Base-by-base conservation (phyloP, 2,888 invertebrate genomes). In the Pediacus dermestoides region DNA sequence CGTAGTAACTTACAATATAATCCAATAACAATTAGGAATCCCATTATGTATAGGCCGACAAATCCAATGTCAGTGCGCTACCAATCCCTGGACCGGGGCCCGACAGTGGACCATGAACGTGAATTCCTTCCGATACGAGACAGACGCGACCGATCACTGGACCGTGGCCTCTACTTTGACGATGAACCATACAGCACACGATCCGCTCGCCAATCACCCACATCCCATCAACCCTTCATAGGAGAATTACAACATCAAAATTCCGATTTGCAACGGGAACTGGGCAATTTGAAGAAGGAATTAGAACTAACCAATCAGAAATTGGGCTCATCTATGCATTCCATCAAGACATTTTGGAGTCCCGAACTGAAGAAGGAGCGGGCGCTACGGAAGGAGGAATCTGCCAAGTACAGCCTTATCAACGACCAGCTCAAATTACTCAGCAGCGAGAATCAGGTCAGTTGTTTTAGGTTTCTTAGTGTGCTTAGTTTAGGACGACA, bases 341-440 rank as follows among this genome's bases (percentile, higher is more conserved):
- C 94, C 73, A 99, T 99, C 72, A 97, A 97, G 77, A 97, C 96
- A 37, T 99, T 99, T 74, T 99, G 99, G 99, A 95, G 95, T 67
- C 99, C 99, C 11, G 99, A 99, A 74, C 76, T 99, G 70, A 99
- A 99, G 75, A 95, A 96, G 73, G 97, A 99, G 73, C 76, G 97
- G 50, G 92, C 94, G 34, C 70, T 96, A 58, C 77, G 97, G 55
- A 97, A 97, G 68, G 97, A 99, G 71, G 97, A 99, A 73, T 90
- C 91, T 68, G 91, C 93, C 64, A 94, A 95, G 72, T 94, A 93
- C 76, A 88, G 89, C 71, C 82, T 94, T 68, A 88, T 95, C 71
- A 93, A 92, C 68, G 95, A 96, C 74, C 95, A 95, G 73, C 81
- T 95, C 55, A 94, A 93, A 72, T 78, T 94, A 66, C 84, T 94